A percentile compares a stretch with the other conserved stretches of the same genome.
Conservation (phyloP, 2,797 vertebrate species). For the Pipistrellus pygmaeus region DNA sequence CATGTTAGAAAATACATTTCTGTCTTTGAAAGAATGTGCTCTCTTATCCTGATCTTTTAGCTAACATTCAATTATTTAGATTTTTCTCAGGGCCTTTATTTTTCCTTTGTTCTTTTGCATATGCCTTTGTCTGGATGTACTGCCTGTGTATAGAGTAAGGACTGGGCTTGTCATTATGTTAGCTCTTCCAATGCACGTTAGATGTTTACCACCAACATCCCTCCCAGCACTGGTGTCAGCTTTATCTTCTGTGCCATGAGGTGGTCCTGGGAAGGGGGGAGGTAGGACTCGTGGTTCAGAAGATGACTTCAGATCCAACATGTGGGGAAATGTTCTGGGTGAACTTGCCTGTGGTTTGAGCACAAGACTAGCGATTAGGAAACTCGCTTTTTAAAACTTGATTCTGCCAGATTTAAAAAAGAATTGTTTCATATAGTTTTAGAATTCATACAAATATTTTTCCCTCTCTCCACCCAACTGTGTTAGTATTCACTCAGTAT, state of each 20-base stretch:
- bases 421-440: constrained; percentile 14
- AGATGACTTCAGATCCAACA: not conserved
- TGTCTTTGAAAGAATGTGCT: not conserved
- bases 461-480: not conserved
- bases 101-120: constrained; percentile 27
- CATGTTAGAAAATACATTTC: not conserved
- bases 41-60: not conserved
- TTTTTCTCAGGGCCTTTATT: not conserved
- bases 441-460: not conserved
- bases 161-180: not conserved
- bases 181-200: not conserved
- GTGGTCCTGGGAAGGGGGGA: not conserved
- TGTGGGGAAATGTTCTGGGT: not conserved
- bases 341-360: not conserved
- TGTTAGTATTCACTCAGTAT: no score
- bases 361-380: not conserved
- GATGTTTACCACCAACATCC: constrained; percentile 17
- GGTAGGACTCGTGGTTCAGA: not conserved
- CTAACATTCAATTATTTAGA: not conserved
- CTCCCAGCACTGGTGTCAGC: not conserved
- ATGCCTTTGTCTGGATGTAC: constrained; percentile 35
- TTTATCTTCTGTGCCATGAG: not conserved
- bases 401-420: not conserved
- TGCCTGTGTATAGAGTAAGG: not conserved
- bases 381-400: not conserved